Base-by-base conservation (phyloP, 2,113 vertebrate species). In the Poecilia latipinna region DNA sequence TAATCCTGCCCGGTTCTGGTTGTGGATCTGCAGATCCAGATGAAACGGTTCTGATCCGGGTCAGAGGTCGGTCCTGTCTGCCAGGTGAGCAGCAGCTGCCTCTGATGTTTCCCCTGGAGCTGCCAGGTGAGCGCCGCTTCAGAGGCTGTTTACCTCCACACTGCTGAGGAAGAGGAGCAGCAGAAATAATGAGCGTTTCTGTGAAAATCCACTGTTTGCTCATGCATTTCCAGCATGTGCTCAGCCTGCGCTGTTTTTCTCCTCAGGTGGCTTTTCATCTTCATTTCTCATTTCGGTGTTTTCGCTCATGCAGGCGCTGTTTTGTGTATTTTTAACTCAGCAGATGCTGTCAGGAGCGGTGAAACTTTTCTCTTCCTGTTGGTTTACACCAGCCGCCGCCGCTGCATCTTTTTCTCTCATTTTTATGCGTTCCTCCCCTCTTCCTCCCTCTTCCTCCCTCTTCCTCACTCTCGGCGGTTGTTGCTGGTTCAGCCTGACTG, bases 401-500 rank as follows among this genome's bases (percentile, higher is more conserved):
- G 44, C 44, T 5, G 44, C 44, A 48, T 15, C 13, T 48, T 48
- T 48, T 17, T 17, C 44, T 17, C 44, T 85, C 71, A 80, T 89
- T 85, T 88, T 79, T 78, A 74, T 75, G 78, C 83, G 75, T 88
- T 80, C 80, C 72, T 44, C 63, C 73, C 13, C 44, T 17, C 44
- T 6, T 3, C 17, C 4, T 65, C 19, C 12, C 39, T 85, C 15
- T 87, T 77, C 82, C 72, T 42, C 63, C 73, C 11, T 42, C 44
- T 19, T 15, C 90, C 87, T 89, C 83, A 90, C 90, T 90, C 89
- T 88, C 77, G 82, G 89, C 90, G 88, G 91, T 93, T 92, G 91
- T 93, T 90, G 88, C 91, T 90, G 84, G 97, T 98, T 98, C 96
- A 97, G 96, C 96, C 95, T 97, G 95, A 97, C 97, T 98, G 97